These are phyloP conservation scores for Caligus rogercresseyi DNA, from an alignment of 1,140 invertebrate species.

Conservation along the genomic window DNA sequence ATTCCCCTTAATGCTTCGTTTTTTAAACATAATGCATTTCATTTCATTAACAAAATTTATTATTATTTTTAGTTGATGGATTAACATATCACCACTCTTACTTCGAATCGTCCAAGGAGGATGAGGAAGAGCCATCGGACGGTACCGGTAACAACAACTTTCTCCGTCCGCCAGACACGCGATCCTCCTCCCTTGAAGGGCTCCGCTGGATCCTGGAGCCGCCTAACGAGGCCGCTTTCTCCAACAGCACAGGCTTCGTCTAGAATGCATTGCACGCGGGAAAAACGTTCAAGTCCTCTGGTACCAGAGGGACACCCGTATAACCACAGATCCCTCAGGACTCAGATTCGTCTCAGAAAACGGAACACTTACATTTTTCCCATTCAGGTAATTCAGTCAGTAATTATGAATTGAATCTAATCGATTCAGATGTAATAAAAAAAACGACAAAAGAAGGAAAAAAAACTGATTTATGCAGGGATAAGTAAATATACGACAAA, in stretches of 20 bases:
- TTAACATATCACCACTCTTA: not conserved
- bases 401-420: too few relatives aligned
- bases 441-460: too few relatives aligned
- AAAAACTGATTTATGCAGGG: too few relatives aligned
- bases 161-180: not conserved
- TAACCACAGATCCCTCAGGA: not conserved
- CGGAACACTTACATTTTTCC: not conserved
- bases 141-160: not conserved
- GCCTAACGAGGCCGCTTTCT: not conserved
- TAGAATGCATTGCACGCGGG: not conserved
- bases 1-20: too few relatives aligned
- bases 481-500: too few relatives aligned
- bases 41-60: too few relatives aligned
- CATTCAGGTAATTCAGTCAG: not conserved
- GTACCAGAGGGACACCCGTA: not conserved
- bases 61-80: not conserved
- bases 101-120: not conserved
- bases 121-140: not conserved
- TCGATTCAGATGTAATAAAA: too few relatives aligned
- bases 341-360: not conserved
- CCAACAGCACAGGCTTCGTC: not conserved
- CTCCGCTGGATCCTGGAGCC: not conserved
- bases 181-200: not conserved
- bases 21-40: too few relatives aligned
- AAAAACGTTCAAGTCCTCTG: not conserved